These are phyloP conservation scores for Caenorhabditis latens DNA, from an alignment of 1,140 invertebrate species.

Conservation along the genomic window DNA sequence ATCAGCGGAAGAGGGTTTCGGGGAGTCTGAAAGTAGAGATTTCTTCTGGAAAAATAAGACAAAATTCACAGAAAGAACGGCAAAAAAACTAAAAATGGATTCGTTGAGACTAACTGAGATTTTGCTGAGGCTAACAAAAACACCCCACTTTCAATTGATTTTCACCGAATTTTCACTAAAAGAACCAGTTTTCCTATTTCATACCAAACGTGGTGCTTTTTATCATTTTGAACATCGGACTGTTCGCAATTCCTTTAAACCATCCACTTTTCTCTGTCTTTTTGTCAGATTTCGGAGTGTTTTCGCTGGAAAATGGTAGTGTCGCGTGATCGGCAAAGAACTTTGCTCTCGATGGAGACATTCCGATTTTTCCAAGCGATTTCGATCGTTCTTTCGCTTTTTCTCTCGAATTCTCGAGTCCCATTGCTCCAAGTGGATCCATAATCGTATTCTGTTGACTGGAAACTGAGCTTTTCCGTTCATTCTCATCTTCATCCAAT, in stretches of 20 bases:
- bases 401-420: not conserved
- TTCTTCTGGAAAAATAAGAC: not conserved
- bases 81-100: too few species aligned
- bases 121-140: too few species aligned
- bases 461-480: not conserved
- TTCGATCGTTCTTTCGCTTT: conserved; percentile 3
- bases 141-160: too few species aligned
- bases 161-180: too few species aligned
- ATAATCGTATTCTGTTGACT: not conserved
- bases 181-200: not conserved
- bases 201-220: conserved; percentile 71
- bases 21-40: not conserved
- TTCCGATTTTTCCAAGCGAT: conserved; percentile 60
- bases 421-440: conserved; percentile 59
- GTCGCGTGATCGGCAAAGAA: conserved; percentile 71
- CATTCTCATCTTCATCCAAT: not conserved
- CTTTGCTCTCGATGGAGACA: conserved; percentile 73
- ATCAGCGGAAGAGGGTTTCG: not conserved
- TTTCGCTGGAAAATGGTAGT: conserved; percentile 69
- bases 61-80: too few species aligned
- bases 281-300: conserved; percentile 52
- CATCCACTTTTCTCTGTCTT: conserved; percentile 69
- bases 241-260: conserved; percentile 71
- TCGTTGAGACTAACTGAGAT: too few species aligned
- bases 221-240: conserved; percentile 72